Conservation (phyloP, 2,797 vertebrate genomes). For the Merluccius polli region DNA sequence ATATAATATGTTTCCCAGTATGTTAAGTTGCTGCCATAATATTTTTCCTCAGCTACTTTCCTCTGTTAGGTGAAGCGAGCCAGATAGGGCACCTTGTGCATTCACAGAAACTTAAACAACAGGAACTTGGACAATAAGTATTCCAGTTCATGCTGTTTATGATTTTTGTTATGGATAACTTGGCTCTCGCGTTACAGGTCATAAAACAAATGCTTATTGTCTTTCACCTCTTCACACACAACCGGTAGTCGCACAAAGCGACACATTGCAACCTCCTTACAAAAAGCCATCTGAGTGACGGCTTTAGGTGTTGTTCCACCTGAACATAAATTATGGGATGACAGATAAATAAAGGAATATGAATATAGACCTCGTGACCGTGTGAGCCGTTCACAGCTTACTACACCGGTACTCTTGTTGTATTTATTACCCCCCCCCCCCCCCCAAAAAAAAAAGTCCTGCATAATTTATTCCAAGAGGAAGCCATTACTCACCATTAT, state of each 20-base stretch:
- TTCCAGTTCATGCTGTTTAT: too few species aligned
- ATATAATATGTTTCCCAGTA: too few species aligned
- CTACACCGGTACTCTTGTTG: not conserved
- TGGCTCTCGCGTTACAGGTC: not conserved
- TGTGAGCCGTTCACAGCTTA: not conserved
- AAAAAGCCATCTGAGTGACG: not conserved
- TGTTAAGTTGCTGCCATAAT: too few species aligned
- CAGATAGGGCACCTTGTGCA: too few species aligned
- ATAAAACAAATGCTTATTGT: not conserved
- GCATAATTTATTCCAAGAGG: constrained; percentile 13
- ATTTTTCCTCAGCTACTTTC: too few species aligned
- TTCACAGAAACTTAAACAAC: not conserved
- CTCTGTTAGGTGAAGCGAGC: too few species aligned
- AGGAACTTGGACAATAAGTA: not conserved
- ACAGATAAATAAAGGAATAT: constrained; percentile 1
- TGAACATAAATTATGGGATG: not conserved
- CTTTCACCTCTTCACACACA: not conserved
- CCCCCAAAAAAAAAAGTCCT: constrained; percentile 3
- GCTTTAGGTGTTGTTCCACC: not conserved
- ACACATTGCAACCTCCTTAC: not conserved
- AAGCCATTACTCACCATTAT: constrained; percentile 12
- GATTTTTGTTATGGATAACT: not conserved
- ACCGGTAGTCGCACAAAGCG: not conserved
- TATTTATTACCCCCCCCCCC: constrained; percentile 13
- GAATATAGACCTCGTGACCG: not conserved